A percentile compares a stretch with the other conserved stretches of the same genome.
Evolutionary conservation across 2,888 invertebrate species (phyloP).

Genomic region (Plemyria rubiginata): DNA sequence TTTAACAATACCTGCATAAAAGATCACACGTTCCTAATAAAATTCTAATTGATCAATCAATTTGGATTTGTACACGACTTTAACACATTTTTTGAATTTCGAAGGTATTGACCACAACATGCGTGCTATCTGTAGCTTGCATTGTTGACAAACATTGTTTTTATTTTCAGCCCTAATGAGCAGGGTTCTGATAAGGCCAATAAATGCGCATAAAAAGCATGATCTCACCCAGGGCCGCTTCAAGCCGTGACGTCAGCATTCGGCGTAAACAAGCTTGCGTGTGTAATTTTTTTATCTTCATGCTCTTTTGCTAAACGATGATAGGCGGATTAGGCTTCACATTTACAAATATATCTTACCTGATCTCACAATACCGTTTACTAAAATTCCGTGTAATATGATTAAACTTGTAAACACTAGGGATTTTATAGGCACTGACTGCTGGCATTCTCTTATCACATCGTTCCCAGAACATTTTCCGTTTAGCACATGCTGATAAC

Average conservation of each 20-base stretch:
- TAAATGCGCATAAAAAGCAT: conserved; percentile 49
- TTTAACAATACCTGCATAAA: no score
- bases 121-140: conserved; percentile 27
- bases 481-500: conserved; percentile 16
- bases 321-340: conserved; percentile 24
- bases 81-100: conserved; percentile 13
- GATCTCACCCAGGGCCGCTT: conserved; percentile 60
- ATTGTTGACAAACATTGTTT: conserved; percentile 33
- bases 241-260: conserved; percentile 58
- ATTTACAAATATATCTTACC: conserved; percentile 5
- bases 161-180: conserved; percentile 49
- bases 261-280: conserved; percentile 56
- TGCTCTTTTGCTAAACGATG: conserved; percentile 36
- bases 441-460: conserved; percentile 11
- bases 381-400: conserved; percentile 9
- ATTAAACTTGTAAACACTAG: conserved; percentile 1
- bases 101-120: conserved; percentile 32
- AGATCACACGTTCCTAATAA: no score
- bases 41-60: no score
- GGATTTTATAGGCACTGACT: conserved; percentile 4
- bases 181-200: conserved; percentile 55
- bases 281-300: conserved; percentile 56
- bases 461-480: conserved; percentile 13
- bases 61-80: background rate
- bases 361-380: conserved; percentile 8